Percentiles rank a stretch among this genome's conserved stretches.
Conservation (phyloP, 2,797 vertebrate species). For the Amblyopsis hoosieri region DNA sequence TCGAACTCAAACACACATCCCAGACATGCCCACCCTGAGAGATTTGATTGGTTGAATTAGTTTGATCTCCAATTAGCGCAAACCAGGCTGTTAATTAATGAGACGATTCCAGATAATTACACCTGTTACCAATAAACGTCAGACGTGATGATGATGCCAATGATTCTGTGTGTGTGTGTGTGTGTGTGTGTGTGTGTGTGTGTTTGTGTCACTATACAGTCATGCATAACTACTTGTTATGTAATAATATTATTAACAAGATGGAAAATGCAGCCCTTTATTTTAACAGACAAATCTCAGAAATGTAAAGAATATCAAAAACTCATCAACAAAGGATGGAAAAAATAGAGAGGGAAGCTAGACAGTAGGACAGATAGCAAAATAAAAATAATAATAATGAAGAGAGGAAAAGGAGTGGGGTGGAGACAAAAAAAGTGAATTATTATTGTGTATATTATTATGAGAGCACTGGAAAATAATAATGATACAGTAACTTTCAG, state of each 20-base stretch:
- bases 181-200: not conserved
- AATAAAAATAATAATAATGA: not conserved
- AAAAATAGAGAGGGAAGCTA: not conserved
- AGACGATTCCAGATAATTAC: constrained; percentile 8
- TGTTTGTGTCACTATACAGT: no score
- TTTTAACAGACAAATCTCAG: not conserved
- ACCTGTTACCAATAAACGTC: constrained; percentile 12
- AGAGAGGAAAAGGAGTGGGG: not conserved
- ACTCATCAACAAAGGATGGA: not conserved
- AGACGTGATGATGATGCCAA: not conserved
- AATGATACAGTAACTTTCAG: not conserved
- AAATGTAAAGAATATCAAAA: not conserved
- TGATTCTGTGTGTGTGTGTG: constrained; percentile 11
- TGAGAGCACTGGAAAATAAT: no score
- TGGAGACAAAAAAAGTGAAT: not conserved
- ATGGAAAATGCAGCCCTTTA: no score
- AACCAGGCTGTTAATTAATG: constrained; percentile 12
- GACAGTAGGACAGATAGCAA: not conserved
- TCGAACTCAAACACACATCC: not conserved
- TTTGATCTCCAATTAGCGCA: constrained; percentile 6
- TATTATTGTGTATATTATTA: not conserved
- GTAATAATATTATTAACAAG: no score
- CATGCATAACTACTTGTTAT: no score
- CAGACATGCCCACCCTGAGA: not conserved
- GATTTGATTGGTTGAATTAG: constrained; percentile 9